Evolutionary conservation across 2,888 invertebrate species (phyloP), one percentile per base, ranked within the genome.

Genomic region (Cosmia pyralina): DNA sequence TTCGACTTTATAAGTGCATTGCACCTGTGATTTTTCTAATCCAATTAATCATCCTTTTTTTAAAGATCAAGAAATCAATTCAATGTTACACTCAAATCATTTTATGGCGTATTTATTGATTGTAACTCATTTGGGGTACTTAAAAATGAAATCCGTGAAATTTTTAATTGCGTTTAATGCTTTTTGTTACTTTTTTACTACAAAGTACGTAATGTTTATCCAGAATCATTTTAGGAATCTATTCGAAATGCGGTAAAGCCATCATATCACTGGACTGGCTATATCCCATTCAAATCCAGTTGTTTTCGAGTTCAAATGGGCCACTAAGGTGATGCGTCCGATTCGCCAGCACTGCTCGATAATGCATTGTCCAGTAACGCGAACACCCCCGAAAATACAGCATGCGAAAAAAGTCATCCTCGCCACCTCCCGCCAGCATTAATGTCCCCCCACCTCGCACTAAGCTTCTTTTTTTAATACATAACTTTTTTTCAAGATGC

Each of bases 401-500:
- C 94, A 94, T 92, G 94, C 94, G 95, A 96, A 95, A 96, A 96
- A 96, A 94, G 93, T 93, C 92, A 92, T 93, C 93, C 94, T 89
- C 93, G 86, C 95, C 94, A 92, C 95, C 95, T 91, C 95, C 95
- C 94, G 90, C 91, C 86, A 86, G 92, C 93, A 93, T 94, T 95
- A 95, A 94, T 94, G 94, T 92, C 94, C 94, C 95, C 94, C 96
- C 92, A 92, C 94, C 93, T 94, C 95, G 95, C 94, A 95, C 96
- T 95, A 95, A 95, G 93, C 93, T 95, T 96, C 96, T 96, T 96
- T 96, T 96, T 96, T 96, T 94, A 96, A 96, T 96, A 96, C 96
- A 96, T 96, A 96, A 96, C 96, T 96, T 96, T 96, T 96, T 96
- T 96, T 95, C 95, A 96, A 96, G 96, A 96, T 96, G 96, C 96